These are phyloP conservation scores for Acanthurus tractus DNA, from an alignment of 2,797 vertebrate genomes.

Conservation along the genomic window DNA sequence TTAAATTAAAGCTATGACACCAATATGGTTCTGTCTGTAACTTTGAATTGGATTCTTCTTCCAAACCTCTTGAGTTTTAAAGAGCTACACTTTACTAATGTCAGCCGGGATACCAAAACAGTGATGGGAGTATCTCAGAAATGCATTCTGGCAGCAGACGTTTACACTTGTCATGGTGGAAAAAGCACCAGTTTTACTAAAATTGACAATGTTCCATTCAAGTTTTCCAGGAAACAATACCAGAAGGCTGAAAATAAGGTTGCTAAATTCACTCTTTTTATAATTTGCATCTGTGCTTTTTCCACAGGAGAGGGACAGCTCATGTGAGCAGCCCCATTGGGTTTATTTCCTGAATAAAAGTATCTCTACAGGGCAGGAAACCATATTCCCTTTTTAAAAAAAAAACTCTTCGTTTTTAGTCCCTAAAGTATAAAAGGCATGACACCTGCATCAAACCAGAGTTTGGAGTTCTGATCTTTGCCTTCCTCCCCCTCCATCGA, in stretches of 20 bases:
- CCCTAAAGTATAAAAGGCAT: not conserved
- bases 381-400: conserved; percentile 1
- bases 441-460: conserved; percentile 30
- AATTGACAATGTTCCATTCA: no score
- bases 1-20: not conserved
- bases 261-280: not conserved
- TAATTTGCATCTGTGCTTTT: not conserved
- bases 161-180: not conserved
- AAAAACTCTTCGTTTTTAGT: conserved; percentile 27
- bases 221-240: not conserved
- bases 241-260: not conserved
- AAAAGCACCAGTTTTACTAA: not conserved
- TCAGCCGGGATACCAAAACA: not conserved
- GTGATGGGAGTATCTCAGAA: not conserved
- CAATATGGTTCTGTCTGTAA: not conserved
- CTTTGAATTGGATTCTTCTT: conserved; percentile 1
- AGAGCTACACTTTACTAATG: not conserved
- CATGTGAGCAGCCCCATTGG: not conserved
- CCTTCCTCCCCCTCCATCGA: conserved; percentile 26
- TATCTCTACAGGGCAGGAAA: conserved; percentile 20
- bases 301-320: not conserved
- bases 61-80: not conserved
- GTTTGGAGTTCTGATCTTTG: conserved; percentile 15
- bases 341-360: not conserved
- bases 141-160: not conserved